Percentiles rank a stretch among this genome's conserved stretches.
Evolutionary conservation across 2,797 vertebrate species (phyloP).

Genomic region (Alcedo quadribrachys): DNA sequence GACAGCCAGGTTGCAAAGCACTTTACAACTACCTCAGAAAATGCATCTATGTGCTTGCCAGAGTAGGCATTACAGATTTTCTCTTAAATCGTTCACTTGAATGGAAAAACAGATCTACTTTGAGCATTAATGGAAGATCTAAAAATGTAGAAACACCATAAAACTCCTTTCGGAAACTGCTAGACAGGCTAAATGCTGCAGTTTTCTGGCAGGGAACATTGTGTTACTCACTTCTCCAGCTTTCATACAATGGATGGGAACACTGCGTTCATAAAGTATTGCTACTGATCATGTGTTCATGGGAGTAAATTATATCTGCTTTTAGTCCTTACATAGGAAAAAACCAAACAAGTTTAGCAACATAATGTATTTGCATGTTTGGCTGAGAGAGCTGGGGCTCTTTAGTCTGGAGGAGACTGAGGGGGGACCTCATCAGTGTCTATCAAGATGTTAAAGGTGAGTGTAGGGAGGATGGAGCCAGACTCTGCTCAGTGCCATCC

Average conservation of each 20-base stretch:
- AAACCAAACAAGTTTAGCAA: constrained; percentile 15
- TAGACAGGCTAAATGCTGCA: not conserved
- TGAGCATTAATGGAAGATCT: not conserved
- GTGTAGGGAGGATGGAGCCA: too few species aligned
- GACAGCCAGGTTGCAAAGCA: not conserved
- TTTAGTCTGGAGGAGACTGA: too few species aligned
- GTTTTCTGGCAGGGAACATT: constrained; percentile 48
- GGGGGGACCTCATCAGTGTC: too few species aligned
- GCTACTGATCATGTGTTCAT: not conserved
- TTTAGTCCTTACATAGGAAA: not conserved
- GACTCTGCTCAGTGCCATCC: too few species aligned
- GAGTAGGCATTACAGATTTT: not conserved
- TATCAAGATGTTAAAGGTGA: too few species aligned
- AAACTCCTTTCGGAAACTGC: constrained; percentile 15
- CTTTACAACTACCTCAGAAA: not conserved
- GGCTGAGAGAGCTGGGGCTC: too few species aligned
- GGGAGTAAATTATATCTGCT: not conserved
- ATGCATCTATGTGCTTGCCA: not conserved
- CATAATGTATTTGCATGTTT: not conserved
- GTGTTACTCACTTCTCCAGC: not conserved
- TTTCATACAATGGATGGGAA: constrained; percentile 24
- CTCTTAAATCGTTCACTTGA: not conserved
- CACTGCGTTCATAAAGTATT: not conserved
- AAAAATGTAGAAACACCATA: constrained; percentile 20
- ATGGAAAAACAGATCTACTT: constrained; percentile 13